A percentile compares a stretch with the other conserved stretches of the same genome.
Evolutionary conservation across 2,113 vertebrate species (phyloP).

Genomic region (Caretta caretta): DNA sequence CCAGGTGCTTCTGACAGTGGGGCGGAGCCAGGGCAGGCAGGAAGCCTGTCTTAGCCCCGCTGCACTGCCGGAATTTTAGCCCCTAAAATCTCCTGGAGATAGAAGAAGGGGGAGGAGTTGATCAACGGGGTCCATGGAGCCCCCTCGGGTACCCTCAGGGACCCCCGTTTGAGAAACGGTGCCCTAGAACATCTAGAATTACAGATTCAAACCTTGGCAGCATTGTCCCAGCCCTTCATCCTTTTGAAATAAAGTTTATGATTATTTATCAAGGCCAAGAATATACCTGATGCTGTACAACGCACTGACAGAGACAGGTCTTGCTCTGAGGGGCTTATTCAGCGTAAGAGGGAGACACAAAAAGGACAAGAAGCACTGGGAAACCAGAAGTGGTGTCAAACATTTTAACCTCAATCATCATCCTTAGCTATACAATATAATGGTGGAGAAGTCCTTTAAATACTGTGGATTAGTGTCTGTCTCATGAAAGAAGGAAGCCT

Average conservation of each 20-base stretch:
- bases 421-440: not conserved
- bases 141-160: too few relatives aligned
- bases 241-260: constrained; percentile 45
- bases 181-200: constrained; percentile 57
- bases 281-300: not conserved
- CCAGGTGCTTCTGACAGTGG: too few relatives aligned
- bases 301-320: constrained; percentile 5
- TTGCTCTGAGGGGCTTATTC: constrained; percentile 59
- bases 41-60: too few relatives aligned
- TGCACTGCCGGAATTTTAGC: too few relatives aligned
- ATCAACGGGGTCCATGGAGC: too few relatives aligned
- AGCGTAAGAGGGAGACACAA: constrained; percentile 31
- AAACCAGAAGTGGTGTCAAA: constrained; percentile 26
- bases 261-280: constrained; percentile 64
- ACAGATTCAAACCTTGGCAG: constrained; percentile 54
- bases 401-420: not conserved
- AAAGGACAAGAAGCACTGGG: constrained; percentile 47
- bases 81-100: too few relatives aligned
- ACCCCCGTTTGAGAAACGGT: too few relatives aligned
- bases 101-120: too few relatives aligned
- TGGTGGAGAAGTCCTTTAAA: constrained; percentile 16
- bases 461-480: constrained; percentile 6
- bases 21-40: too few relatives aligned
- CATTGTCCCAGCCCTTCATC: constrained; percentile 26
- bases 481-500: constrained; percentile 12